These are phyloP conservation scores for Saguinus imperator DNA, from an alignment of 2,113 vertebrate genomes.

Conservation along the genomic window DNA sequence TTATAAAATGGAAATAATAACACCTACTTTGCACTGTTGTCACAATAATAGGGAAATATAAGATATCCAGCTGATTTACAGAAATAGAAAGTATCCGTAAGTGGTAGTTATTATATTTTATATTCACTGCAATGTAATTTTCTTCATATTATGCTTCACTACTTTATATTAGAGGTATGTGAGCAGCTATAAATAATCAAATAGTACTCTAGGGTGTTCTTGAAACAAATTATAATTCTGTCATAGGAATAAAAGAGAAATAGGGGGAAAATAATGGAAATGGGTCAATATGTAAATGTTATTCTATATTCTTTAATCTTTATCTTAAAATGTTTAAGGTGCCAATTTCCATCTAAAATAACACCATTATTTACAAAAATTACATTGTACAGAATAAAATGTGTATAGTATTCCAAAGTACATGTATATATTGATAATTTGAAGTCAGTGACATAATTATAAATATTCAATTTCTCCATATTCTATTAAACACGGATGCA, in stretches of 20 bases:
- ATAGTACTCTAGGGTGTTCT: background rate
- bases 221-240: slow-evolving; percentile 17
- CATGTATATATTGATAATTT: background rate
- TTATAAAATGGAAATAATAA: background rate
- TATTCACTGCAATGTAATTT: background rate
- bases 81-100: slow-evolving; percentile 47
- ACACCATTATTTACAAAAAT: background rate
- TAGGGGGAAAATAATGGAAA: background rate
- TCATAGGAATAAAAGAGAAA: background rate
- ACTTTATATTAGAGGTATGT: background rate
- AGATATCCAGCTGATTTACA: background rate
- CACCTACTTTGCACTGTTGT: background rate
- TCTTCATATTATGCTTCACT: background rate
- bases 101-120: background rate
- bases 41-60: background rate
- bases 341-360: background rate
- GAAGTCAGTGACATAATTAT: background rate
- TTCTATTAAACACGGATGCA: background rate
- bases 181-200: background rate
- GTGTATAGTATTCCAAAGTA: background rate
- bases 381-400: background rate
- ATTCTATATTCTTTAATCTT: background rate
- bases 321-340: background rate
- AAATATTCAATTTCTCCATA: background rate
- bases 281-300: background rate